A percentile compares a stretch with the other conserved stretches of the same genome.
Conservation (phyloP, 1,140 invertebrate species). For the Steinernema khuongi region DNA sequence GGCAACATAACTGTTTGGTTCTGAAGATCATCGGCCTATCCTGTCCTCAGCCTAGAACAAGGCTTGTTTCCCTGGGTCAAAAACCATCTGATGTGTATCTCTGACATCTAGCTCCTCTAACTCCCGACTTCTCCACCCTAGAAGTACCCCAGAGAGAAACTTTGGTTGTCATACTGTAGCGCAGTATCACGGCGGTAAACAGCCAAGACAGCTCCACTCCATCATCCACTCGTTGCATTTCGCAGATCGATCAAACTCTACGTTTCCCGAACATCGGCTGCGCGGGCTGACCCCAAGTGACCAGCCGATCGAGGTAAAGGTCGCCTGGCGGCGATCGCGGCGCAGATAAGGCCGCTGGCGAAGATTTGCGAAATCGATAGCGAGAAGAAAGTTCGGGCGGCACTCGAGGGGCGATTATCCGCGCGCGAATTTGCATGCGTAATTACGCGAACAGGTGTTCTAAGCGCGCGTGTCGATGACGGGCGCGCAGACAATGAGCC, state of each 20-base stretch:
- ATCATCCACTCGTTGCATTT: not conserved
- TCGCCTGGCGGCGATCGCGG: not conserved
- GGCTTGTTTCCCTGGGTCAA: too few relatives aligned
- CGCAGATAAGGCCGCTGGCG: not conserved
- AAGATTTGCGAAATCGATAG: not conserved
- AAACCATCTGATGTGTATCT: too few relatives aligned
- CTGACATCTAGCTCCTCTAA: too few relatives aligned
- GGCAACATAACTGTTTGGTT: too few relatives aligned
- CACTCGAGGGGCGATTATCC: slow-evolving; percentile 3
- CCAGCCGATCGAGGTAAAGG: slow-evolving; percentile 6
- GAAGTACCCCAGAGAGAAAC: too few relatives aligned
- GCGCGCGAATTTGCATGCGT: slow-evolving; percentile 1
- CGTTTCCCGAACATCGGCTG: too few relatives aligned
- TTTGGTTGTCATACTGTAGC: too few relatives aligned
- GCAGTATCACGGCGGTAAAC: too few relatives aligned
- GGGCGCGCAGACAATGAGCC: not conserved
- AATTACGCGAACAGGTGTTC: not conserved
- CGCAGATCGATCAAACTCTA: not conserved
- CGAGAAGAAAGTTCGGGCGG: not conserved
- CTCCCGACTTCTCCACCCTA: too few relatives aligned
- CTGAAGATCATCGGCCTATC: too few relatives aligned
- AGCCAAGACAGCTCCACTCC: too few relatives aligned
- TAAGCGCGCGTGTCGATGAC: not conserved
- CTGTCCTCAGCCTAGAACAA: too few relatives aligned
- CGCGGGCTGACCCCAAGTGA: not conserved